Evolutionary conservation across 2,797 vertebrate species (phyloP), one percentile per base, ranked within the genome.

Genomic region (Pangasius larnaudii): DNA sequence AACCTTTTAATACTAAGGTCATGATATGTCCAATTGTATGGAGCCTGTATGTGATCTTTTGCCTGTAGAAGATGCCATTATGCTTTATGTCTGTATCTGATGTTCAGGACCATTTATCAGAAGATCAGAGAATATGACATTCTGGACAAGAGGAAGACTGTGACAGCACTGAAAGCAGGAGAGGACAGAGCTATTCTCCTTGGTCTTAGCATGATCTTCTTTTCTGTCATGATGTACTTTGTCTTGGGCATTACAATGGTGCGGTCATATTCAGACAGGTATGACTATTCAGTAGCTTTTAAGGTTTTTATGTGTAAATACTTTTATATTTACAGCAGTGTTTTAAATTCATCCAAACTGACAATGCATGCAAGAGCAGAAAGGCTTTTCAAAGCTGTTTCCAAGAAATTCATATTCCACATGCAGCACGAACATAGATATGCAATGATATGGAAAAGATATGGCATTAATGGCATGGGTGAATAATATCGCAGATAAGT

Each of bases 71-170:
- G 2, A 59, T 56, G 59, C 3, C 3, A 27, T 72, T 49, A 42
- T 49, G 30, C 39, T 65, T 69, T 59, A 81, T 87, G 63, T 67
- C 51, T 65, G 18, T 86, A 19, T 80, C 0, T 74, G 13, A 63
- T 84, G 39, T 80, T 74, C 95, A 99, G 98, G 96, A 97, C 97
- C 92, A 96, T 98, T 94, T 98, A 99, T 95, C 97, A 97, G 96
- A 98, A 97, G 96, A 96, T 97, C 92, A 97, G 95, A 80, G 97
- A 98, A 93, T 97, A 97, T 5, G 97, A 98, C 67, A 94, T 97
- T 87, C 95, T 99, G 96, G 98, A 99, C 94, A 98, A 97, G 95
- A 97, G 96, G 94, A 99, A 98, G 96, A 98, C 97, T 10, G 97
- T 98, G 91, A 98, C 98, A 1, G 98, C 98, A 19, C 95, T 98